Conservation (phyloP, 2,113 vertebrate genomes). For the Mesocricetus auratus region DNA sequence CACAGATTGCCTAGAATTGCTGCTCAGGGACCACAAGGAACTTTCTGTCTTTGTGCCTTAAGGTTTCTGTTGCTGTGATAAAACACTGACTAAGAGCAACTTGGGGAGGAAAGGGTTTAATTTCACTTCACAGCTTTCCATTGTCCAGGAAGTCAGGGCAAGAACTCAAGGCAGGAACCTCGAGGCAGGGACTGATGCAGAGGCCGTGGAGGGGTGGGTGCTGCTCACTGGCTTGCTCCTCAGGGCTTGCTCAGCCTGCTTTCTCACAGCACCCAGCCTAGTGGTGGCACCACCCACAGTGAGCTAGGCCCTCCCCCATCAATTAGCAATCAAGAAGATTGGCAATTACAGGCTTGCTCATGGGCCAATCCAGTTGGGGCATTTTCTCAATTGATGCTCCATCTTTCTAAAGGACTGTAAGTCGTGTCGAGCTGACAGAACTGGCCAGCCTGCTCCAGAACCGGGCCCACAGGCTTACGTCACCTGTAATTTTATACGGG, state of each 20-base stretch:
- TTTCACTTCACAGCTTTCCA: background rate
- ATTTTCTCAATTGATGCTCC: background rate
- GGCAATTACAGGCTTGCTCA: background rate
- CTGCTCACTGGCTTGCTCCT: background rate
- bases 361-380: background rate
- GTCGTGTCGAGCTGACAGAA: background rate
- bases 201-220: background rate
- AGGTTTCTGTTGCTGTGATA: background rate
- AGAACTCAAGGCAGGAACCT: background rate
- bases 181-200: background rate
- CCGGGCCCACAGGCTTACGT: background rate
- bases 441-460: background rate
- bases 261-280: background rate
- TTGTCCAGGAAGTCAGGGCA: background rate
- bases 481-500: background rate
- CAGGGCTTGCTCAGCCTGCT: background rate
- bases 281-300: background rate
- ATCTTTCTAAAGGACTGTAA: background rate
- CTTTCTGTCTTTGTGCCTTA: background rate
- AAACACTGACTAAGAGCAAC: background rate
- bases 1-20: background rate
- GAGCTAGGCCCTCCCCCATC: background rate
- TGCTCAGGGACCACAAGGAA: background rate
- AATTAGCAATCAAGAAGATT: background rate
- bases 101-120: background rate